Base-by-base conservation (phyloP, 2,888 invertebrate species). In the Nymphalis urticae region DNA sequence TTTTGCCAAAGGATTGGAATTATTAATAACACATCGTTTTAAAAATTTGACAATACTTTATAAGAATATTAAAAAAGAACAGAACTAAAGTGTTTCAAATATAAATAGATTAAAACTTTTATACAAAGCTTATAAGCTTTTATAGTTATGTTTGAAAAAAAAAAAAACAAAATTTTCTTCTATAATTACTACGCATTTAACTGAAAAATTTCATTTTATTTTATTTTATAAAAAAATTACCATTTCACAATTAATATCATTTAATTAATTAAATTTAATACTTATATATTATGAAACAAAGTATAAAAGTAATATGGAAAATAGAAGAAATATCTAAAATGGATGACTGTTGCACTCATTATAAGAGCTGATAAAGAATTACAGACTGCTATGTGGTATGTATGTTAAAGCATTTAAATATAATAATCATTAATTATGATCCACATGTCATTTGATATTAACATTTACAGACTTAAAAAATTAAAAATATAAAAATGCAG, bases 1-100 rank as follows among this genome's bases (percentile, higher is more conserved):
- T 66, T 47, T 53, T 54, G 27, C 32, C 9, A 19, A 21, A 21
- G n/a, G 19, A 42, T 67, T 62, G 27, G 24, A 56, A 24, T 67
- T 56, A 42, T 58, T 62, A 66, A 67, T 54, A 60, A 59, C 51
- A 7, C 50, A 65, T 69, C 51, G 36, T 71, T 71, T 64, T 66
- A 72, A 60, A n/a, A 64, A 60, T 69, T 69, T 66, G 69, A 66
- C 69, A 69, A 72, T 72, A 72, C 66, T 71, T 69, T 71, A 66
- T 54, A 60, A 27, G 16, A 48, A 68, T 59, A 42, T 62, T 47
- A 60, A 36, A 24, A 54, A 47, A 54, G 32, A 62, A 42, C 59
- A 53, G 48, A 47, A 47, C 21, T 36, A 48, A 59, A 58, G 51
- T 19, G 17, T 19, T 16, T 19, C 54, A n/a, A 17, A 48, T 54